These are phyloP conservation scores for Sebastiscus tertius DNA, from an alignment of 2,797 vertebrate species.

Conservation along the genomic window DNA sequence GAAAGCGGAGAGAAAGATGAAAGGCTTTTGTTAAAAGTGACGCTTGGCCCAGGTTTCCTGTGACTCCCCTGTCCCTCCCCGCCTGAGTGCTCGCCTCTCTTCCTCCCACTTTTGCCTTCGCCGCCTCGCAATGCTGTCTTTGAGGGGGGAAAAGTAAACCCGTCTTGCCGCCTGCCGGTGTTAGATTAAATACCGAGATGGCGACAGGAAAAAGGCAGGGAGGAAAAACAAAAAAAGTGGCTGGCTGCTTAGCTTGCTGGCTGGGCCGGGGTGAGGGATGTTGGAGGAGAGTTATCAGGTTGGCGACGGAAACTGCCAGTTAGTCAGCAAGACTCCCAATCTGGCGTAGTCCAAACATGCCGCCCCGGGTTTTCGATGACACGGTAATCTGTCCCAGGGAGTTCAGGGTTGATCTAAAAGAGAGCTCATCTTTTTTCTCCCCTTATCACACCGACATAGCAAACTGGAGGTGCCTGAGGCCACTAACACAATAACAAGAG, in stretches of 20 bases:
- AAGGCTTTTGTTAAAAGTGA: slow-evolving; percentile 95
- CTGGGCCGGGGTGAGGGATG: slow-evolving; percentile 75
- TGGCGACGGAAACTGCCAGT: slow-evolving; percentile 95
- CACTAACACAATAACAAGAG: slow-evolving; percentile 68
- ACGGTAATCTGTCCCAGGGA: slow-evolving; percentile 91
- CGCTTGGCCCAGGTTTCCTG: slow-evolving; percentile 94
- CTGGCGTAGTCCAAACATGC: slow-evolving; percentile 92
- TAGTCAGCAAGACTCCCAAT: slow-evolving; percentile 92
- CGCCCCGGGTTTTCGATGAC: slow-evolving; percentile 87
- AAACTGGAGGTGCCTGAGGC: slow-evolving; percentile 83
- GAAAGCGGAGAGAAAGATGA: slow-evolving; percentile 86
- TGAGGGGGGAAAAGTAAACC: slow-evolving; percentile 91
- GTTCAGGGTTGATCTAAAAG: slow-evolving; percentile 91
- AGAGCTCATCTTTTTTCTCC: slow-evolving; percentile 90
- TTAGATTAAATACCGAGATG: slow-evolving; percentile 99
- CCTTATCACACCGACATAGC: slow-evolving; percentile 88
- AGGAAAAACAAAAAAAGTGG: slow-evolving; percentile 87
- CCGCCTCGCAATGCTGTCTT: slow-evolving; percentile 71
- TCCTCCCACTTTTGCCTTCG: slow-evolving; percentile 72
- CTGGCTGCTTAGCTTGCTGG: slow-evolving; percentile 31
- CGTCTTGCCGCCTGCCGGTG: slow-evolving; percentile 93
- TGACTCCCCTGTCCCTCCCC: slow-evolving; percentile 72
- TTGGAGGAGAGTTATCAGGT: slow-evolving; percentile 86
- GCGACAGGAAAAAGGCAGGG: slow-evolving; percentile 99
- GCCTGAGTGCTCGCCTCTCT: slow-evolving; percentile 70